Base-by-base conservation (phyloP, 1,140 invertebrate species). In the Drosophila equinoxialis region DNA sequence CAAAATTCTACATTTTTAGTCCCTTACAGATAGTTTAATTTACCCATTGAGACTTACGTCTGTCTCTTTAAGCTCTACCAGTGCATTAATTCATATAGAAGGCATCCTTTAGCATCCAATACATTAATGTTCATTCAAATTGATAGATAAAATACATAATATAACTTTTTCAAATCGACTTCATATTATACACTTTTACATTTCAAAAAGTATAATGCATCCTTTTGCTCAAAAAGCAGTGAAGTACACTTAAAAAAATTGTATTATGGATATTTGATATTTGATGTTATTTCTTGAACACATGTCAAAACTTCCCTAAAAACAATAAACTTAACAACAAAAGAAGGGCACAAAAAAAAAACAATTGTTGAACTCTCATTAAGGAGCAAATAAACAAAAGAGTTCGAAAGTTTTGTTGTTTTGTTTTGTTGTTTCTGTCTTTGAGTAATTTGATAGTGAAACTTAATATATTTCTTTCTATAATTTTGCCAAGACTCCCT, bases 331-430 rank as follows among this genome's bases (percentile, higher is more conserved):
- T 39, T 26, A 65, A 51, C 62, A 57, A 64, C 48, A 69, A 67
- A 58, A 51, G 45, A 0, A 11, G 45, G 17, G 17, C 17, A 51
- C 1, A 37, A 37, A 35, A 39, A 13, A 51, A 51, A 6, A 51
- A 58, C 79, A 87, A 79, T 87, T 79, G 76, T 39, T 62, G 48
- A 74, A 79, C 76, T 79, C 79, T 87, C 79, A 87, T 87, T 83
- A 79, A 79, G 23, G 20, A 83, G 45, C 45, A 82, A 66, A 39
- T 68, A 71, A 83, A 86, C 83, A 87, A 86, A 71, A 68, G 76
- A 66, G 33, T 61, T 66, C 61, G 37, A 30, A 54, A 51, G n/a
- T 74, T 74, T 84, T 65, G n/a, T 81, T 65, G 77, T 37, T 26
- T 41, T 26, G 23, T 26, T 26, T 26, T 26, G 23, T 11, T 51